A percentile compares a stretch with the other conserved stretches of the same genome.
Evolutionary conservation across 2,797 vertebrate genomes (phyloP).

Genomic region (Amphiprion clarkii): DNA sequence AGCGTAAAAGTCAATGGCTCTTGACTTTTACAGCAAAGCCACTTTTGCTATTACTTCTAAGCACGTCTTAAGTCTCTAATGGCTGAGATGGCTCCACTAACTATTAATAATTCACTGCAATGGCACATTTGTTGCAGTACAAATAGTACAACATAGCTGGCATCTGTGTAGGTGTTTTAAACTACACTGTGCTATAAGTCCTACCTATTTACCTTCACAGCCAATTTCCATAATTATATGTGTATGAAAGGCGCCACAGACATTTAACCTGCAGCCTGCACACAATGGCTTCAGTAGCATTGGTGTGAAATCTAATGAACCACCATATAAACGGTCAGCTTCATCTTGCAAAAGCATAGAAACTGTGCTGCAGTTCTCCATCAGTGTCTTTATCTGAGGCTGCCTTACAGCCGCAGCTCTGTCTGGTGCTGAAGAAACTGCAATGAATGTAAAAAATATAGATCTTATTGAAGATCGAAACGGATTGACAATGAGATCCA

Average conservation of each 20-base stretch:
- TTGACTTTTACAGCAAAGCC: slow-evolving; percentile 24
- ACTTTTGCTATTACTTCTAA: slow-evolving; percentile 23
- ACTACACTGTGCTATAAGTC: neutral
- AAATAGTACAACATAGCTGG: slow-evolving; percentile 3
- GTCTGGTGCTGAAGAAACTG: slow-evolving; percentile 11
- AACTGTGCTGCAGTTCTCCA: neutral
- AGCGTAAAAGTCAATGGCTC: slow-evolving; percentile 7
- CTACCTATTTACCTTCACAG: neutral
- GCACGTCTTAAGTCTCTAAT: slow-evolving; percentile 20
- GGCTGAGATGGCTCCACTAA: slow-evolving; percentile 6
- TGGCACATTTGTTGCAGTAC: slow-evolving; percentile 1
- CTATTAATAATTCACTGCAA: slow-evolving; percentile 21
- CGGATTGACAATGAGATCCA: slow-evolving; percentile 28
- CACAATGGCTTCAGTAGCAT: neutral
- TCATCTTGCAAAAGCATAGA: neutral
- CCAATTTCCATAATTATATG: slow-evolving; percentile 1
- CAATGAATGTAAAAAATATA: slow-evolving; percentile 34
- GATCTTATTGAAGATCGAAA: slow-evolving; percentile 34
- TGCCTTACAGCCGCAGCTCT: neutral
- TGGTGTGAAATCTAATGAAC: slow-evolving; percentile 22
- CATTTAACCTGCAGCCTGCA: slow-evolving; percentile 11
- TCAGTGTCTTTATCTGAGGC: neutral
- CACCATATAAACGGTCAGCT: neutral
- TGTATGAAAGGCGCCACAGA: neutral
- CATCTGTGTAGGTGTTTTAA: slow-evolving; percentile 22